A percentile compares a stretch with the other conserved stretches of the same genome.
phyloP scores from a whole-genome alignment of 2,113 vertebrate species.

The Colaptes auratus region DNA sequence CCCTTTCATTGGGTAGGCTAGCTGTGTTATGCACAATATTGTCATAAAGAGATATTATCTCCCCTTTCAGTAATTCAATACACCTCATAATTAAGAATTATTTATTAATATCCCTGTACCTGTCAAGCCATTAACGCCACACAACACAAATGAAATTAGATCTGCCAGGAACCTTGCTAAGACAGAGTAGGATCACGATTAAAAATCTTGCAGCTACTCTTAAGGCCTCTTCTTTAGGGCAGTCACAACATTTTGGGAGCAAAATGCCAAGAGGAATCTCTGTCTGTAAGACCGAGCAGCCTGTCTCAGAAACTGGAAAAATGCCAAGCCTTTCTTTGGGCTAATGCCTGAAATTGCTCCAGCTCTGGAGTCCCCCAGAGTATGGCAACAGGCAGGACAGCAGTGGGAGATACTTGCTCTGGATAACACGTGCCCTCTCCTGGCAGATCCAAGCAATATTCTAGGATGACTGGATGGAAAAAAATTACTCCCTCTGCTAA shows the following conservation, averaged over 20 bases:
- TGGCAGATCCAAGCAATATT: neutral
- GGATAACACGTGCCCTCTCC: neutral
- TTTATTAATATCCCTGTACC: conserved; percentile 36
- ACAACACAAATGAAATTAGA: neutral
- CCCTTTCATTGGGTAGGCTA: neutral
- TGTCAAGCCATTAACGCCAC: conserved; percentile 1
- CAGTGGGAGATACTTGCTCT: fast-evolving
- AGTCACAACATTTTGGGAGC: neutral
- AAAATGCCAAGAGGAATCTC: neutral
- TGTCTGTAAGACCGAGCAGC: neutral
- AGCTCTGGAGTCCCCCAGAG: neutral
- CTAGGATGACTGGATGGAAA: neutral
- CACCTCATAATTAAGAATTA: conserved; percentile 57
- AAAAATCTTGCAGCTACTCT: neutral
- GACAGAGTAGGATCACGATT: neutral
- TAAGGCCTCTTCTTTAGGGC: neutral
- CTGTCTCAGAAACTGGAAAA: neutral
- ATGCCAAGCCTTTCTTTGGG: fast-evolving
- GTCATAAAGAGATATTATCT: conserved; percentile 10
- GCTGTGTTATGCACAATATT: conserved; percentile 21
- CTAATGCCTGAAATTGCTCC: neutral
- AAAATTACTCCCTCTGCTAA: neutral
- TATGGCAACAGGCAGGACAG: neutral
- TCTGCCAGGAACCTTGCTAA: neutral
- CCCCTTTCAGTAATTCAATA: conserved; percentile 8